Percentiles rank a stretch among this genome's conserved stretches.
Evolutionary conservation across 2,113 vertebrate genomes (phyloP).

Genomic region (Recurvirostra avosetta): DNA sequence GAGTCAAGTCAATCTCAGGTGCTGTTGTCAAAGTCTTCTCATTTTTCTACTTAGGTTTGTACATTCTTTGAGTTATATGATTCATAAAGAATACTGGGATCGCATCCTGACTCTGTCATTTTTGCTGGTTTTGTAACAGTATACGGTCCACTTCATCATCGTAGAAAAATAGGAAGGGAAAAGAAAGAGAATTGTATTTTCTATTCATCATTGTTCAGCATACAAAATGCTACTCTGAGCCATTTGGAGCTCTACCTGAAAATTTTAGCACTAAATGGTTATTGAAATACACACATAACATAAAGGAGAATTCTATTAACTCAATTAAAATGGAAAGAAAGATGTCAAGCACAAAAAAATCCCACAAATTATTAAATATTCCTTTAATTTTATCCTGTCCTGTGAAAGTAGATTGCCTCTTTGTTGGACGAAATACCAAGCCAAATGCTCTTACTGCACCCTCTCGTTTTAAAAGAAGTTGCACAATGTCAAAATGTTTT

Average conservation of each 20-base stretch:
- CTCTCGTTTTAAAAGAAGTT: neutral
- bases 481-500: neutral
- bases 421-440: neutral
- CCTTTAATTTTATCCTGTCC: neutral
- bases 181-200: neutral
- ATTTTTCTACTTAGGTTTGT: neutral
- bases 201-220: neutral
- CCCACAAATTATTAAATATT: neutral
- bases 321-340: neutral
- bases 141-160: neutral
- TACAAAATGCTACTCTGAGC: neutral
- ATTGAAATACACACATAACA: neutral
- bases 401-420: neutral
- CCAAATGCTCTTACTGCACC: neutral
- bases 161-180: neutral
- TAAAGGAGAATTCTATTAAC: neutral
- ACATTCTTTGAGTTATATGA: neutral
- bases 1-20: neutral
- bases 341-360: neutral
- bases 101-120: neutral
- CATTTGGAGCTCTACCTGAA: neutral
- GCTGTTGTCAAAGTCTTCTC: neutral
- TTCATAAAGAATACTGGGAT: neutral
- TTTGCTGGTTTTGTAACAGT: neutral
- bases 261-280: neutral